Conservation (phyloP, 2,113 vertebrate species). For the Nanorana parkeri region DNA sequence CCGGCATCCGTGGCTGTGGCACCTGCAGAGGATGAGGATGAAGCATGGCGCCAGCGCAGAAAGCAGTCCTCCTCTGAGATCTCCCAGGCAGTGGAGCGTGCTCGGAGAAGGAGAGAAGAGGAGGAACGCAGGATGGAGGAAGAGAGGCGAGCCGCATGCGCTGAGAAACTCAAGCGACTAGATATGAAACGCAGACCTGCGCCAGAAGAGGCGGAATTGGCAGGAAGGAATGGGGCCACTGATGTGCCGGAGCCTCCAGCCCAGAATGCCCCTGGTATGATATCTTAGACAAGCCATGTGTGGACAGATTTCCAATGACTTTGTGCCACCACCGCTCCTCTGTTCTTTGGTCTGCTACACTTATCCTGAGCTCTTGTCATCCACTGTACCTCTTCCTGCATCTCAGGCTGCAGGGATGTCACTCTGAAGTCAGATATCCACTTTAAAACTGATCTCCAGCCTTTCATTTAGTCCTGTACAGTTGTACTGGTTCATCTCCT, state of each 20-base stretch:
- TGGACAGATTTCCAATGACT: not conserved
- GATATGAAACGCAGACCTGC: constrained; percentile 81
- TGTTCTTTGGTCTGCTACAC: too few species aligned
- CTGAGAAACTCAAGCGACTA: constrained; percentile 88
- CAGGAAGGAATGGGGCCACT: not conserved
- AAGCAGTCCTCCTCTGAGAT: constrained; percentile 90
- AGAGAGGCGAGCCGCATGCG: constrained; percentile 88
- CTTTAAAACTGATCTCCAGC: too few species aligned
- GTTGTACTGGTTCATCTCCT: too few species aligned
- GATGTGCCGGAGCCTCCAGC: not conserved
- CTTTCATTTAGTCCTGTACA: too few species aligned
- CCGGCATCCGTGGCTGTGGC: constrained; percentile 61
- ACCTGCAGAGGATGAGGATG: constrained; percentile 85
- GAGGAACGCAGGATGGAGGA: constrained; percentile 93
- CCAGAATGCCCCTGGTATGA: constrained; percentile 35
- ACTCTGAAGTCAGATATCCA: too few species aligned
- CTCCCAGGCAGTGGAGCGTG: constrained; percentile 88
- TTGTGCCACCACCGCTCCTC: too few species aligned
- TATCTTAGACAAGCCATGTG: not conserved
- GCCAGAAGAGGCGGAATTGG: constrained; percentile 8
- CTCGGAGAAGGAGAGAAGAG: constrained; percentile 85
- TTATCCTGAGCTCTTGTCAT: too few species aligned
- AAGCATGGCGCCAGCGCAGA: constrained; percentile 90
- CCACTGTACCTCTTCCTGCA: too few species aligned
- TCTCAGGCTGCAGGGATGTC: too few species aligned